Base-by-base conservation (phyloP, 2,888 invertebrate species). In the Lamproptera curius region DNA sequence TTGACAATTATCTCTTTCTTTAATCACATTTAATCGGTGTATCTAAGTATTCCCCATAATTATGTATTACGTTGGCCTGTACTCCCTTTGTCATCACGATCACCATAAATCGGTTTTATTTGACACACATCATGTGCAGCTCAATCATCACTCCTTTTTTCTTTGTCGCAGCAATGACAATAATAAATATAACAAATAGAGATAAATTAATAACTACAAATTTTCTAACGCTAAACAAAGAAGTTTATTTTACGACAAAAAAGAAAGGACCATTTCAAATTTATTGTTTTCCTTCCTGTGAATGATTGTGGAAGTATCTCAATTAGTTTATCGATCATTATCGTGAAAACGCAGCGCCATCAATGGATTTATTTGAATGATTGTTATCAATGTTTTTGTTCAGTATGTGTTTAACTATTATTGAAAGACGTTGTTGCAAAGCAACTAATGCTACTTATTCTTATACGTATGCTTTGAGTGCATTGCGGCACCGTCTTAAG, bases 261-360 rank as follows among this genome's bases (percentile, higher is more conserved):
- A 61, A 31, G 10, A 62, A 59, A 57, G 59, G 52, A 73, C 66
- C 74, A 74, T 73, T 73, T 76, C 73, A 73, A 72, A 61, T 72
- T 73, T 65, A 33, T 59, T 65, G 64, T 71, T 73, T 73, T 70
- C 64, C 73, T 73, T 49, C 69, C 74, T 76, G 70, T 78, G 74
- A 72, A 78, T 80, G 78, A 67, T 70, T 79, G 79, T 80, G 75
- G 65, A 67, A 72, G 65, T 66, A 70, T 72, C 67, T 72, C 72
- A 70, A 61, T n/a, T 48, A 48, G 47, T 71, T 58, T 65, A 66
- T 67, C 62, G 56, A 69, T 45, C 38, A 38, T 67, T 61, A 67
- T 61, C 78, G 81, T 83, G 73, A 71, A 73, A 71, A 75, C 57
- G 73, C 65, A 72, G 67, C 79, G 83, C 80, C 72, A 65, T 74